A percentile compares a stretch with the other conserved stretches of the same genome.
These are phyloP conservation scores for Leptura quadrifasciata DNA, from an alignment of 2,888 invertebrate genomes.

Conservation along the genomic window DNA sequence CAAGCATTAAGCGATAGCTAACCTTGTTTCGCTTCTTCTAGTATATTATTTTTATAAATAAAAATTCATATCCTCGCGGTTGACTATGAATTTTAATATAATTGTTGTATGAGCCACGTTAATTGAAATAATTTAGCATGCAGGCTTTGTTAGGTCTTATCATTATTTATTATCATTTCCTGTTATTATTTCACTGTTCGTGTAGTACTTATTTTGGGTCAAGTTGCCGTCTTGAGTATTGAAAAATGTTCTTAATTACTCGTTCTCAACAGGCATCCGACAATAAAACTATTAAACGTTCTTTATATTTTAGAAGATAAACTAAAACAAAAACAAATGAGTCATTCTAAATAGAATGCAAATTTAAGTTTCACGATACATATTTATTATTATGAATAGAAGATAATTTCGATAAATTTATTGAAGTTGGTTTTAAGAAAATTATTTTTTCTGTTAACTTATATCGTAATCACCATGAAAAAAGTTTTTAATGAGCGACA, in stretches of 20 bases:
- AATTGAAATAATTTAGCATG: slow-evolving; percentile 40
- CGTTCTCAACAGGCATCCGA: no score
- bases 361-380: no score
- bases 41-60: slow-evolving; percentile 11
- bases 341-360: no score
- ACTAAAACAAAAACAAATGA: no score
- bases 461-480: no score
- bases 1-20: background rate
- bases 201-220: slow-evolving; percentile 31
- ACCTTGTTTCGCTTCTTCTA: slow-evolving; percentile 5
- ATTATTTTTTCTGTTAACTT: no score
- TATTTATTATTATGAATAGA: no score
- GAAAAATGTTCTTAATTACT: background rate
- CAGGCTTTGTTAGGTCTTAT: slow-evolving; percentile 34
- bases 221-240: slow-evolving; percentile 15
- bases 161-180: slow-evolving; percentile 35
- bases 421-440: no score
- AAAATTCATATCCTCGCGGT: slow-evolving; percentile 23
- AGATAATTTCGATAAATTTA: no score
- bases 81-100: slow-evolving; percentile 26
- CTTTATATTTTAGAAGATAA: no score
- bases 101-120: slow-evolving; percentile 24
- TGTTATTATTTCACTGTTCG: slow-evolving; percentile 36
- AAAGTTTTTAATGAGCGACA: no score
- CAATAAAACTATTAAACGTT: no score